Percentiles rank a stretch among this genome's conserved stretches.
phyloP scores from a whole-genome alignment of 2,113 vertebrate species.

The Pogona vitticeps region DNA sequence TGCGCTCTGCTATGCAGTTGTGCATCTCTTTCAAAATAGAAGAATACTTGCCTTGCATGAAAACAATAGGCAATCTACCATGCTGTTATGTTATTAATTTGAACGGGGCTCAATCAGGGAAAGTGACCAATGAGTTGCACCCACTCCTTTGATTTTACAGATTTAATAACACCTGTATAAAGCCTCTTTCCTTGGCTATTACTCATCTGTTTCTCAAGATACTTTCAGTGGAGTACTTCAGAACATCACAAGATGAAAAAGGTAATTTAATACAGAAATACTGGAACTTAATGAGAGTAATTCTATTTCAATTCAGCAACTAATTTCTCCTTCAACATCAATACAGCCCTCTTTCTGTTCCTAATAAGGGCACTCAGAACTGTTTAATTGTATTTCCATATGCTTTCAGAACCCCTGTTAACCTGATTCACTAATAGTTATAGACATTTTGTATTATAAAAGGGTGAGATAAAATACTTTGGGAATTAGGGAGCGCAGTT shows the following conservation, averaged over 20 bases:
- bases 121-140: not conserved
- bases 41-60: not conserved
- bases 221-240: not conserved
- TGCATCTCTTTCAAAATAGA: not conserved
- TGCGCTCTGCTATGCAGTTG: too few relatives aligned
- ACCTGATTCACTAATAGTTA: slow-evolving; percentile 41
- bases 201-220: slow-evolving; percentile 6
- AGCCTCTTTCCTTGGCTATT: not conserved
- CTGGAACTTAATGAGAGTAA: not conserved
- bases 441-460: slow-evolving; percentile 5
- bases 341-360: not conserved
- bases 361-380: slow-evolving; percentile 16
- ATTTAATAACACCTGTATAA: not conserved
- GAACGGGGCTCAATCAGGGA: not conserved
- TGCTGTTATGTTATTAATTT: not conserved
- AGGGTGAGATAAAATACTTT: slow-evolving; percentile 33
- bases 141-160: not conserved
- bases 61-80: not conserved
- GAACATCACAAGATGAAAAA: not conserved
- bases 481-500: slow-evolving; percentile 45
- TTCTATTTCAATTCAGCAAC: slow-evolving; percentile 17
- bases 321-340: slow-evolving; percentile 21
- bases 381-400: slow-evolving; percentile 30
- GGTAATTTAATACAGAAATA: slow-evolving; percentile 14
- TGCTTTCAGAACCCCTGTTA: slow-evolving; percentile 44